These are phyloP conservation scores for Punctoribates punctum DNA, from an alignment of 2,888 invertebrate genomes.

Conservation along the genomic window DNA sequence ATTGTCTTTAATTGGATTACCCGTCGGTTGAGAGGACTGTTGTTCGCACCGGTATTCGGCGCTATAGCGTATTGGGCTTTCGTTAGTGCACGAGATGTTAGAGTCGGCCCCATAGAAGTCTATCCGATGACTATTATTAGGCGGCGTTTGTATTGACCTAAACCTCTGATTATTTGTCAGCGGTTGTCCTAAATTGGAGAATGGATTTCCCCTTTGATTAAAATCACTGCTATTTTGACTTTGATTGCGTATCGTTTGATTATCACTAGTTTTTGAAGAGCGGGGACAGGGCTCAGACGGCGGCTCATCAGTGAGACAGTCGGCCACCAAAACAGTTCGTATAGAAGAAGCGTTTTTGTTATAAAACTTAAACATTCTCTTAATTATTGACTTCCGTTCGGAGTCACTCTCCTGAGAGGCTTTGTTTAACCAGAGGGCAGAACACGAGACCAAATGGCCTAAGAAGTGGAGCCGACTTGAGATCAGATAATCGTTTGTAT, in stretches of 20 bases:
- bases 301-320: conserved; percentile 57
- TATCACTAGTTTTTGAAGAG: background rate
- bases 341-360: conserved; percentile 74
- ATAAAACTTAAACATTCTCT: conserved; percentile 66
- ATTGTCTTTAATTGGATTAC: background rate
- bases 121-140: background rate
- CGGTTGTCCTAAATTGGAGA: conserved; percentile 45
- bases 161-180: conserved; percentile 37
- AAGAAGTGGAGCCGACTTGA: conserved; percentile 78
- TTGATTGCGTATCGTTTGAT: background rate
- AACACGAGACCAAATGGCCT: conserved; percentile 64
- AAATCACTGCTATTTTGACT: background rate
- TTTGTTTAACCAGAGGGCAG: conserved; percentile 57
- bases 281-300: background rate
- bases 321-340: conserved; percentile 70
- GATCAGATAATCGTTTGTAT: conserved; percentile 71
- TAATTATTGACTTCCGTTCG: conserved; percentile 72
- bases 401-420: conserved; percentile 74
- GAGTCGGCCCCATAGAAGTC: conserved; percentile 45
- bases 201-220: conserved; percentile 47
- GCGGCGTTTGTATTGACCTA: background rate
- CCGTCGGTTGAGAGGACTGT: conserved; percentile 7
- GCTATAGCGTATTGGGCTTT: conserved; percentile 62
- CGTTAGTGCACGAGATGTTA: conserved; percentile 56
- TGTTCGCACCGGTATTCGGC: conserved; percentile 61